Evolutionary conservation across 1,140 invertebrate species (phyloP).

Genomic region (Habropoda laboriosa): DNA sequence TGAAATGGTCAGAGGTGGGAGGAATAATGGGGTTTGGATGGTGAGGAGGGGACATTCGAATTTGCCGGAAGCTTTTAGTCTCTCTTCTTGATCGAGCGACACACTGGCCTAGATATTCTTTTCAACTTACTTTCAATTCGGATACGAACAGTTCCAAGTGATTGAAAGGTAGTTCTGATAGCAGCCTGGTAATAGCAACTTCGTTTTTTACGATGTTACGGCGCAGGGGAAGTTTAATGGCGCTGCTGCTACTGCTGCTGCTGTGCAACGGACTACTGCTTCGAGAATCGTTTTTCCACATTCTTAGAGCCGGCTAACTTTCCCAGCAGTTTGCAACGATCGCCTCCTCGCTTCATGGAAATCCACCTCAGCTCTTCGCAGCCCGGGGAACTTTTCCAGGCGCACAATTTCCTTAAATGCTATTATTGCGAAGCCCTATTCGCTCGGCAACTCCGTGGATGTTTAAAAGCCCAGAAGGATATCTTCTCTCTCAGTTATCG

Average conservation of each 20-base stretch:
- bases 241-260: no score
- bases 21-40: background rate
- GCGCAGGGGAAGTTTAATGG: conserved; percentile 19
- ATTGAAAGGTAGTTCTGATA: no score
- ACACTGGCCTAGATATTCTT: no score
- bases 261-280: background rate
- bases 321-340: background rate
- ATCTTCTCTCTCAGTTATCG: background rate
- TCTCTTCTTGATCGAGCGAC: background rate
- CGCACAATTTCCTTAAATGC: conserved; percentile 27
- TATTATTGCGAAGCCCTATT: background rate
- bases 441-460: background rate
- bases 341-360: background rate
- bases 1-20: conserved; percentile 2
- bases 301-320: background rate
- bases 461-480: background rate
- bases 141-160: no score
- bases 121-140: background rate
- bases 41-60: background rate
- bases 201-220: conserved; percentile 1
- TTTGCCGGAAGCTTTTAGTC: background rate
- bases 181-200: no score
- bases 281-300: background rate
- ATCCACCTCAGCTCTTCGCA: background rate
- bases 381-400: background rate